phyloP scores from a whole-genome alignment of 2,888 invertebrate genomes.

The Hartigia nigra region DNA sequence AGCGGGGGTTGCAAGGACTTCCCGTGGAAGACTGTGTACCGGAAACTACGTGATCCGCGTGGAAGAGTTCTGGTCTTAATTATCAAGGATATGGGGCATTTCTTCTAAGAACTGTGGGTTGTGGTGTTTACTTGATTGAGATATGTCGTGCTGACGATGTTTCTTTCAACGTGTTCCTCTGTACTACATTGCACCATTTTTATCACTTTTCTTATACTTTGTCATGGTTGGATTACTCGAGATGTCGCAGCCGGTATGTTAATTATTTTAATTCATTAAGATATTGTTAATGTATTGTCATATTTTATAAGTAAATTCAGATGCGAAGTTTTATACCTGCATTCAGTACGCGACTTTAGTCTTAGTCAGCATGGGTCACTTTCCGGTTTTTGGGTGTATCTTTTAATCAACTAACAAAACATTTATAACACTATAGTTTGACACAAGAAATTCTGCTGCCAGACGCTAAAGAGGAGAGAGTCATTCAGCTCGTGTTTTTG shows the following conservation, averaged over 20 bases:
- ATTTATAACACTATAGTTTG: neutral
- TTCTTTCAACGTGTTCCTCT: neutral
- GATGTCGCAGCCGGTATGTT: neutral
- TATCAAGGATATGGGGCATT: neutral
- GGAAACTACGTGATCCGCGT: neutral
- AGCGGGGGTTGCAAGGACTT: neutral
- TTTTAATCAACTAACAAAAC: neutral
- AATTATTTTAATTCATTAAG: neutral
- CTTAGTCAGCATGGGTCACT: neutral
- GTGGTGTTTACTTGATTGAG: neutral
- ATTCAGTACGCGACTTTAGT: neutral
- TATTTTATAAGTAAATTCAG: neutral
- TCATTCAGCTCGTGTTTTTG: neutral
- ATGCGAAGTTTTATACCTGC: neutral
- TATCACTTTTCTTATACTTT: neutral
- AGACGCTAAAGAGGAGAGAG: neutral
- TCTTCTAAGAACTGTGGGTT: neutral
- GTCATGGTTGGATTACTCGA: neutral
- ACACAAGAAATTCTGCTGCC: neutral
- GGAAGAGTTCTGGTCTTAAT: neutral
- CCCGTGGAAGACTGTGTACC: neutral
- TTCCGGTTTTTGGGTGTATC: neutral
- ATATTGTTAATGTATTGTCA: neutral
- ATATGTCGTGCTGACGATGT: neutral
- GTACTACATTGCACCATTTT: neutral